Conservation (phyloP, 92 coral and sea anemone genomes). For the Anthopleura xanthogrammica region DNA sequence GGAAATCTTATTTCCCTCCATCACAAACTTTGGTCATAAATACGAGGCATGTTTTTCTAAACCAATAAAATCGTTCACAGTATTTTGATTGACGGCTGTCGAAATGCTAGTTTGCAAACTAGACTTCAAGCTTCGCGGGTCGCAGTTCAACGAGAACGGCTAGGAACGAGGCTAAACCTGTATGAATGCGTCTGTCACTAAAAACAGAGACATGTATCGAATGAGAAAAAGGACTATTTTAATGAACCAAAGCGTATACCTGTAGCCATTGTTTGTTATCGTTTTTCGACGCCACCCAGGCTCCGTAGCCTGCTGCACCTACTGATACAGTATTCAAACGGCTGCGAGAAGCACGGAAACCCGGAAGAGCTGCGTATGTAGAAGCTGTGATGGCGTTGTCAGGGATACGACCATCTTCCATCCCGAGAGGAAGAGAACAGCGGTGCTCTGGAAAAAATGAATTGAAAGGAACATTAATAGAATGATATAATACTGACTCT, state of each 20-base stretch:
- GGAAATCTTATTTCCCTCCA: no score
- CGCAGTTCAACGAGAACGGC: no score
- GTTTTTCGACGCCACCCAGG: conserved; percentile 19
- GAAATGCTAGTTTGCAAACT: no score
- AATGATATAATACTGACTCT: no score
- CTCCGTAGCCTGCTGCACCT: conserved; percentile 16
- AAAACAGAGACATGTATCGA: no score
- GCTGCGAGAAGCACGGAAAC: conserved; percentile 29
- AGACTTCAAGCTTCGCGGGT: no score
- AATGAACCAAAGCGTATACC: background rate
- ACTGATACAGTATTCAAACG: conserved; percentile 25
- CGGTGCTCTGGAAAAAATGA: conserved; percentile 4
- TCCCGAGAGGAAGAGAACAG: conserved; percentile 44
- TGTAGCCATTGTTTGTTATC: conserved; percentile 25
- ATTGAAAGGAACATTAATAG: background rate
- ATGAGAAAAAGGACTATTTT: background rate
- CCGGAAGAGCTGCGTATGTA: background rate
- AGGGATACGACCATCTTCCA: conserved; percentile 40
- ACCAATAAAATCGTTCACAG: no score
- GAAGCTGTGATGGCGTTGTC: conserved; percentile 28
- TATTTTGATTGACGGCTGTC: no score
- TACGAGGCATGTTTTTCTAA: no score
- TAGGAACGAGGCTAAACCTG: no score
- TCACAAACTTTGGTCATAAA: no score
- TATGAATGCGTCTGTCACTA: no score